These are phyloP conservation scores for Leptinotarsa juncta DNA, from an alignment of 2,888 invertebrate species.

Conservation along the genomic window DNA sequence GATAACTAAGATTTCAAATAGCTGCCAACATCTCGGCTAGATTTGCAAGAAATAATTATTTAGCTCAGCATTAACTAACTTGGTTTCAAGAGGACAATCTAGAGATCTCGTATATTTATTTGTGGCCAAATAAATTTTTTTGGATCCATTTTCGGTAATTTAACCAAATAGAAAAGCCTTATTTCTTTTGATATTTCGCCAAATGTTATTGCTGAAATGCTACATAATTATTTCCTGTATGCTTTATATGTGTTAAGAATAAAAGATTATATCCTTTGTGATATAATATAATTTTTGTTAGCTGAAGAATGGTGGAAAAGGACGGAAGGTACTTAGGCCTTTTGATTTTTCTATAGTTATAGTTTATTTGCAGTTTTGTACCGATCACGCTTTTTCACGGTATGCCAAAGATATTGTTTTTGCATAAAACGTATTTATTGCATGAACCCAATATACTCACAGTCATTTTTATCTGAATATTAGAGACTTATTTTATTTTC, in stretches of 20 bases:
- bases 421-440: background rate
- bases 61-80: slow-evolving; percentile 53
- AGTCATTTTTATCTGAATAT: slow-evolving; percentile 1
- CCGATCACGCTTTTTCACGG: slow-evolving; percentile 39
- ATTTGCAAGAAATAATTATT: slow-evolving; percentile 57
- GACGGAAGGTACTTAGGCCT: slow-evolving; percentile 44
- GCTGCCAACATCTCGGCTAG: slow-evolving; percentile 63
- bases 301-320: slow-evolving; percentile 40
- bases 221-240: slow-evolving; percentile 59
- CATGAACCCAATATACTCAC: background rate
- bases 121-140: background rate
- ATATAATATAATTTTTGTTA: slow-evolving; percentile 58
- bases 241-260: slow-evolving; percentile 61
- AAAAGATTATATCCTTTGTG: slow-evolving; percentile 60
- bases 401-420: slow-evolving; percentile 41
- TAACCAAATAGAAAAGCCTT: background rate
- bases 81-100: slow-evolving; percentile 33
- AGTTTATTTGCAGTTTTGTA: slow-evolving; percentile 46
- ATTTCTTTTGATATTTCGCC: background rate
- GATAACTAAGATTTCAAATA: slow-evolving; percentile 42
- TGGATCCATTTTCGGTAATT: background rate
- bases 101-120: background rate
- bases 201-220: slow-evolving; percentile 47
- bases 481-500: slow-evolving; percentile 12
- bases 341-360: slow-evolving; percentile 42